These are phyloP conservation scores for Drosophila equinoxialis DNA, from an alignment of 1,140 invertebrate species.

Conservation along the genomic window DNA sequence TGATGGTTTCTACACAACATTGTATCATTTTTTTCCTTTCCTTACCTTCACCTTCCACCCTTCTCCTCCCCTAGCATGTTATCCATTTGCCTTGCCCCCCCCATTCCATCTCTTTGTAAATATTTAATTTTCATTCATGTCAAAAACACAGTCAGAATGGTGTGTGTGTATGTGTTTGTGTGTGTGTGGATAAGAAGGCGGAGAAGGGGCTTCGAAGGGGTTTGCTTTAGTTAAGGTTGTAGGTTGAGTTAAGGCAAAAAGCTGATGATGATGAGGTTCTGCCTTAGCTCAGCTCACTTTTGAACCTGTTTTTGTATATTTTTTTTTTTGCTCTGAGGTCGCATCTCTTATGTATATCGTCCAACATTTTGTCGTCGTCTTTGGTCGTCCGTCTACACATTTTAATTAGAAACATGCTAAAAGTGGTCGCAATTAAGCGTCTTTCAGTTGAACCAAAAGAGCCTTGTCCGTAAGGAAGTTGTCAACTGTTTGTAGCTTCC, in stretches of 20 bases:
- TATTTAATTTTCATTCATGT: conserved; percentile 68
- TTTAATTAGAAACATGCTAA: conserved; percentile 55
- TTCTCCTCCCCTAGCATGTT: too few relatives aligned
- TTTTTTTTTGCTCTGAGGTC: conserved; percentile 16
- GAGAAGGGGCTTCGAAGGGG: not conserved
- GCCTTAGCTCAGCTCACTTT: conserved; percentile 1
- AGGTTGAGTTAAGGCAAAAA: not conserved
- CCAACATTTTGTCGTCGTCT: conserved; percentile 1
- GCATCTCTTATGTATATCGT: conserved; percentile 18
- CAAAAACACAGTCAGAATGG: not conserved
- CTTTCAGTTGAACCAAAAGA: conserved; percentile 15
- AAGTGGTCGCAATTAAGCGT: conserved; percentile 57
- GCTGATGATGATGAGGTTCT: conserved; percentile 27
- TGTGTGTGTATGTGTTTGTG: conserved; percentile 3
- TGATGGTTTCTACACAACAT: conserved; percentile 32
- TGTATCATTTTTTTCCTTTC: conserved; percentile 2
- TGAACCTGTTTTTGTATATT: conserved; percentile 55
- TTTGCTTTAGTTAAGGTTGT: too few relatives aligned
- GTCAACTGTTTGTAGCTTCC: conserved; percentile 59
- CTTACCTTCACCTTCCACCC: too few relatives aligned
- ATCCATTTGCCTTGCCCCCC: not conserved
- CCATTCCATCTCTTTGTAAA: conserved; percentile 17
- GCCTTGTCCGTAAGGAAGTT: conserved; percentile 61
- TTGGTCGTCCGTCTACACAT: conserved; percentile 30
- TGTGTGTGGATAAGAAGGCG: not conserved